Conservation (phyloP, 2,888 invertebrate genomes). For the Endotricha flammealis region DNA sequence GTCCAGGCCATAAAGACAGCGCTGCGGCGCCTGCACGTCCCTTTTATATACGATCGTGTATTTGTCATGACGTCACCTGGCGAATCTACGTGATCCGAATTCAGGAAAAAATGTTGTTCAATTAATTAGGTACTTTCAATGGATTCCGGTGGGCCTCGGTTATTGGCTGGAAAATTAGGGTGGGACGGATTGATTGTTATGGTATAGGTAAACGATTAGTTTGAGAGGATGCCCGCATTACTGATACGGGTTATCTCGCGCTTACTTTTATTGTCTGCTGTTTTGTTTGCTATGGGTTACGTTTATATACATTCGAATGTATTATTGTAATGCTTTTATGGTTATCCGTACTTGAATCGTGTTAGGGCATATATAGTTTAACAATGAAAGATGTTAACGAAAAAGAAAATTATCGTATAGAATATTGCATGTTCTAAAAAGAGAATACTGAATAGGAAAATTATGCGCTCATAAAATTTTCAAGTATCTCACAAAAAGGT, state of each 20-base stretch:
- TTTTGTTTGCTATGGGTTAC: not conserved
- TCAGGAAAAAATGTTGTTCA: slow-evolving; percentile 52
- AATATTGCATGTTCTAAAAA: no score
- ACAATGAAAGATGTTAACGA: no score
- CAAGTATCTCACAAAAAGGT: no score
- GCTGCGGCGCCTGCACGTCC: slow-evolving; percentile 21
- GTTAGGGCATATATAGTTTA: no score
- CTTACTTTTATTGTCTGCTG: not conserved
- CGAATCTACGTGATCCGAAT: slow-evolving; percentile 51
- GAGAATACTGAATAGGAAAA: no score
- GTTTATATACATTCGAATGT: no score
- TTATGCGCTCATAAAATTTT: no score
- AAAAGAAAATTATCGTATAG: no score
- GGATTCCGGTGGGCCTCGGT: slow-evolving; percentile 48
- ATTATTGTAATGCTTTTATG: no score
- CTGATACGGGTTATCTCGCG: slow-evolving; percentile 12
- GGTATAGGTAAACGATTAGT: slow-evolving; percentile 46
- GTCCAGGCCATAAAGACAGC: slow-evolving; percentile 38
- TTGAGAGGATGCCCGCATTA: slow-evolving; percentile 20
- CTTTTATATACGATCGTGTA: slow-evolving; percentile 39
- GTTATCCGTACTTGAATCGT: no score
- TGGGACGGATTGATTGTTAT: slow-evolving; percentile 51
- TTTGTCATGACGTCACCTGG: slow-evolving; percentile 61
- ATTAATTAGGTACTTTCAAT: slow-evolving; percentile 65
- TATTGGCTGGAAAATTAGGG: slow-evolving; percentile 62